phyloP scores from a whole-genome alignment of 2,888 invertebrate species.

The Cynaeus angustus region DNA sequence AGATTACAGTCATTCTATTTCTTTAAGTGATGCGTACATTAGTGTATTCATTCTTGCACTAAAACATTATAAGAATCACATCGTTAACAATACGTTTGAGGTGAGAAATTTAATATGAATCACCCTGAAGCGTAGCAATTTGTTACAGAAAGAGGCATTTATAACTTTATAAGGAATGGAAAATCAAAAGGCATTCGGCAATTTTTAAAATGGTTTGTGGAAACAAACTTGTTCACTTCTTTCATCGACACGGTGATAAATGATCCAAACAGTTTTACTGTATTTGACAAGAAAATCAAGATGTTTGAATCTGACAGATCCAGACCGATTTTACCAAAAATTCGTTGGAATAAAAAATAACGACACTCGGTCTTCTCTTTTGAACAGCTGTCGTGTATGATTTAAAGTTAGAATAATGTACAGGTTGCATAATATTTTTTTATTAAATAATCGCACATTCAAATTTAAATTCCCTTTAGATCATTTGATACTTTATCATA shows the following conservation, averaged over 20 bases:
- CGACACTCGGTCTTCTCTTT: no score
- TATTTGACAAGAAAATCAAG: slow-evolving; percentile 68
- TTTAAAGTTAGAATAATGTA: no score
- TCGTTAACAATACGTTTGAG: slow-evolving; percentile 71
- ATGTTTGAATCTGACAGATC: slow-evolving; percentile 67
- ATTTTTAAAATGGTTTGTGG: slow-evolving; percentile 90
- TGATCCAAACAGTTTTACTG: slow-evolving; percentile 63
- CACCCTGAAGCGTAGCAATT: background rate
- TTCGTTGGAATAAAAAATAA: no score
- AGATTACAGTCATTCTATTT: slow-evolving; percentile 78
- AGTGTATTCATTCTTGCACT: slow-evolving; percentile 85
- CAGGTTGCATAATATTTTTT: no score
- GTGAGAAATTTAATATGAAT: slow-evolving; percentile 57
- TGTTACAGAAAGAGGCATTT: slow-evolving; percentile 84
- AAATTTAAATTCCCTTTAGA: no score
- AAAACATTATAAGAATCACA: slow-evolving; percentile 79
- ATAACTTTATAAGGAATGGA: slow-evolving; percentile 75
- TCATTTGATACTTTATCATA: no score
- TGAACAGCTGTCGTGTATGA: no score
- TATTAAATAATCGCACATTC: no score
- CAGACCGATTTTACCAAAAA: slow-evolving; percentile 43
- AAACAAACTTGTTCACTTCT: slow-evolving; percentile 89
- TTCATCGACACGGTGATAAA: slow-evolving; percentile 75
- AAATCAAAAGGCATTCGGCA: slow-evolving; percentile 80
- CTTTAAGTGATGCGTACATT: slow-evolving; percentile 86